Conservation (phyloP, 2,113 vertebrate species). For the Etia nguti region DNA sequence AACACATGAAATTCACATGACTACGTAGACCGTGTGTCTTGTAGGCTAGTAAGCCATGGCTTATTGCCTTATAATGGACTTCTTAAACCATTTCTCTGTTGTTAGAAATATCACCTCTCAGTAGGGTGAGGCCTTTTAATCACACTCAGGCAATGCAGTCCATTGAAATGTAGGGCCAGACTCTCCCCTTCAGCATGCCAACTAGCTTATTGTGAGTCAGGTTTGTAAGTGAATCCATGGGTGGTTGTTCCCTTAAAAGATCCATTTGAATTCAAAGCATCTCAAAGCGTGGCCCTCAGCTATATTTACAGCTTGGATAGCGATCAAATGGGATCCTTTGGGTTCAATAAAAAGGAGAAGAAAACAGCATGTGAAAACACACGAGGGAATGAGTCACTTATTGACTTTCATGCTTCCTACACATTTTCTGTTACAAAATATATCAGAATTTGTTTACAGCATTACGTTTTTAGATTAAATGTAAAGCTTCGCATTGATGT, state of each 20-base stretch:
- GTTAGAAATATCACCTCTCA: slow-evolving; percentile 3
- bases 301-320: slow-evolving; percentile 41
- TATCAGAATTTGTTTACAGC: neutral
- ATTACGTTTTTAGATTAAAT: neutral
- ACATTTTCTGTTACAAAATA: neutral
- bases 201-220: slow-evolving; percentile 43
- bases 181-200: slow-evolving; percentile 30
- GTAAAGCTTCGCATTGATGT: neutral
- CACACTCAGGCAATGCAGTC: slow-evolving; percentile 3
- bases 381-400: slow-evolving; percentile 22
- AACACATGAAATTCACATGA: neutral
- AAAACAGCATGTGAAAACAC: slow-evolving; percentile 15
- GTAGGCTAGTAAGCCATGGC: neutral
- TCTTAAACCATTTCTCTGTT: slow-evolving; percentile 2
- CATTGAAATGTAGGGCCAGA: neutral
- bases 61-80: slow-evolving; percentile 20
- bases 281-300: slow-evolving; percentile 17
- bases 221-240: slow-evolving; percentile 21
- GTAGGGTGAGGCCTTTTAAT: slow-evolving; percentile 38
- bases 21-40: neutral
- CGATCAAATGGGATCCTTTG: slow-evolving; percentile 36
- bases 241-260: slow-evolving; percentile 29
- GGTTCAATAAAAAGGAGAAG: slow-evolving; percentile 23
- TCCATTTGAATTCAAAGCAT: slow-evolving; percentile 35
- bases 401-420: slow-evolving; percentile 40